These are phyloP conservation scores for Pempheris klunzingeri DNA, from an alignment of 2,797 vertebrate genomes.

Conservation along the genomic window DNA sequence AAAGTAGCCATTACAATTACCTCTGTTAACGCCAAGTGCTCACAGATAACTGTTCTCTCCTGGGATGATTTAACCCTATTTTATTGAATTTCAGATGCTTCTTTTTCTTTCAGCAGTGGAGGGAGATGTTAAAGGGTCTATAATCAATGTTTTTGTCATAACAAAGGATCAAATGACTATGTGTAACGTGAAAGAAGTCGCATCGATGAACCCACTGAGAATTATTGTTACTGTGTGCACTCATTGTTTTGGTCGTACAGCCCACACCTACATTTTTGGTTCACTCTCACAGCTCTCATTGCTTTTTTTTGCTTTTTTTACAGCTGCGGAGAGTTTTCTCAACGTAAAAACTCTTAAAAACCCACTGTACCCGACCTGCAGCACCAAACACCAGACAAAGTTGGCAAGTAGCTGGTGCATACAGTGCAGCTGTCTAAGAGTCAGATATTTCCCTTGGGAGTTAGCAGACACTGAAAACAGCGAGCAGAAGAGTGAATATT, in stretches of 20 bases:
- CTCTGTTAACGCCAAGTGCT: slow-evolving; percentile 14
- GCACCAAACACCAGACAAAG: background rate
- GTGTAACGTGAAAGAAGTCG: background rate
- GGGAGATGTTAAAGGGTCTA: background rate
- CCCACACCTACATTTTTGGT: background rate
- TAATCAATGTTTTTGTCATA: background rate
- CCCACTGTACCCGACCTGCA: background rate
- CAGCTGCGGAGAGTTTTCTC: background rate
- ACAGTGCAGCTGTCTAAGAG: background rate
- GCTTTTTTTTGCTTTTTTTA: too few relatives aligned
- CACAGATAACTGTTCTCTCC: background rate
- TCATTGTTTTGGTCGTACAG: background rate
- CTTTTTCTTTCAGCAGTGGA: background rate
- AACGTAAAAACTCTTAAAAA: background rate
- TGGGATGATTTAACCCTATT: background rate
- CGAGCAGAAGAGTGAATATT: background rate
- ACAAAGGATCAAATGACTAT: background rate
- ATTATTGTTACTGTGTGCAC: background rate
- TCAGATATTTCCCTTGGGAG: background rate
- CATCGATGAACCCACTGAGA: background rate
- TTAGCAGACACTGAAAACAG: background rate
- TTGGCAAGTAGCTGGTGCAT: background rate
- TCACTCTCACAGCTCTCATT: background rate
- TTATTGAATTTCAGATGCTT: background rate
- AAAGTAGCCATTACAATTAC: slow-evolving; percentile 21